A percentile compares a stretch with the other conserved stretches of the same genome.
These are phyloP conservation scores for Drosophila tani DNA, from an alignment of 1,140 invertebrate species.

Conservation along the genomic window DNA sequence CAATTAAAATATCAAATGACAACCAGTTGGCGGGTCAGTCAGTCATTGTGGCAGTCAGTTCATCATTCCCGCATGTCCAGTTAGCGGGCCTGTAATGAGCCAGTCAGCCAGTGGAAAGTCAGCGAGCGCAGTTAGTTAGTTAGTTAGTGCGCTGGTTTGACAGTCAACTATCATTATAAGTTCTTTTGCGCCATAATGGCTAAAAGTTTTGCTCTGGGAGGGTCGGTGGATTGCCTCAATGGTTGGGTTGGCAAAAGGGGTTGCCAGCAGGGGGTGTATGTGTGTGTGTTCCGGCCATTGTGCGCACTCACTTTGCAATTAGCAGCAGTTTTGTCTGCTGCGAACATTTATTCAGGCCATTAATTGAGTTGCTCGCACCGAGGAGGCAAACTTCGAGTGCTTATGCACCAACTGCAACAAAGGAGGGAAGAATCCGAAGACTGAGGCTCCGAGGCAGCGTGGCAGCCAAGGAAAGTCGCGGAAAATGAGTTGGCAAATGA, in stretches of 20 bases:
- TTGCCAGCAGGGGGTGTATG: conserved; percentile 13
- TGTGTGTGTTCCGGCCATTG: conserved; percentile 49
- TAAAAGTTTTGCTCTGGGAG: conserved; percentile 57
- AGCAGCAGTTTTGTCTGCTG: conserved; percentile 81
- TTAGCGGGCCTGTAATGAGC: conserved; percentile 66
- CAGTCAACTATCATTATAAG: conserved; percentile 83
- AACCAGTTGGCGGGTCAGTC: conserved; percentile 18
- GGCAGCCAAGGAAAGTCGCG: conserved; percentile 22
- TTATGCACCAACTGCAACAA: conserved; percentile 37
- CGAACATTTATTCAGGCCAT: conserved; percentile 73
- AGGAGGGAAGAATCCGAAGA: conserved; percentile 7
- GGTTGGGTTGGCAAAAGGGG: not conserved
- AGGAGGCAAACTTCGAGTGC: conserved; percentile 50
- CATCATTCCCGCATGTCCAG: conserved; percentile 48
- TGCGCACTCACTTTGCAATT: conserved; percentile 73
- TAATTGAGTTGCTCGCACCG: conserved; percentile 75
- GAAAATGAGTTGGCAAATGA: conserved; percentile 31
- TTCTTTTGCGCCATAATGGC: conserved; percentile 76
- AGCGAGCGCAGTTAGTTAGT: conserved; percentile 59
- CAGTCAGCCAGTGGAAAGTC: conserved; percentile 56
- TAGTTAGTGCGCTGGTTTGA: conserved; percentile 64
- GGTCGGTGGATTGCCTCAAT: not conserved
- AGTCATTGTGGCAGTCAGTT: conserved; percentile 31
- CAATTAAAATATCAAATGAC: conserved; percentile 72
- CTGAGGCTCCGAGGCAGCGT: conserved; percentile 2